Base-by-base conservation (phyloP, 2,888 invertebrate species). In the Torymus auratus region DNA sequence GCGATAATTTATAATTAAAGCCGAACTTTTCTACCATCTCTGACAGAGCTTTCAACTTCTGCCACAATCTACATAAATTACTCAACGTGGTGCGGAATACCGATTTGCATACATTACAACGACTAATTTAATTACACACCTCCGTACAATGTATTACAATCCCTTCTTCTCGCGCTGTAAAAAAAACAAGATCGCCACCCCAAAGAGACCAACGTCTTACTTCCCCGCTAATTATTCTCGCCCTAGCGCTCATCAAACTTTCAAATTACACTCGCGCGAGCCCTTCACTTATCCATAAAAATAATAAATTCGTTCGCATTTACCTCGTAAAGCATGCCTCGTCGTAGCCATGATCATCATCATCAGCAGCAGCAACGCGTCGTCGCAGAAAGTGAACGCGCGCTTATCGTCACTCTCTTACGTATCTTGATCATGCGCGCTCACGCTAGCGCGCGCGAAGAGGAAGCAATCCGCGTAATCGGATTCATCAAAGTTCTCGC, bases 371-470 rank as follows among this genome's bases (percentile, higher is more conserved):
- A 41, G 41, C 41, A 41, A 1, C 41, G 41, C 61, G 70, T 53
- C 73, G 75, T 12, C 75, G 71, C 67, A 67, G 52, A 58, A 72
- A 70, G 67, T 15, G 15, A 53, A 14, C 17, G 58, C 75, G 75
- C 60, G 75, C 65, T 83, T 83, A 80, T 75, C 60, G 15, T 61
- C 75, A 13, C 68, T 41, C 69, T 15, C 78, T 17, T 62, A 61
- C 71, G 67, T 62, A 72, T 73, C 72, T 85, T 83, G 83, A 85
- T 84, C 41, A 41, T 41, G 41, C 41, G 41, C 41, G 41, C 41
- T 41, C 41, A 41, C 41, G 41, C 41, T 41, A 5, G 7, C 41
- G 5, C 41, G 41, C n/a, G 23, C 55, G 41, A 65, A 52, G 28
- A 65, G 41, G 67, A 60, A n/a, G 71, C 20, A 58, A 23, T 41